Conservation (phyloP, 2,113 vertebrate genomes). For the Dolichallabes microphthalmus region DNA sequence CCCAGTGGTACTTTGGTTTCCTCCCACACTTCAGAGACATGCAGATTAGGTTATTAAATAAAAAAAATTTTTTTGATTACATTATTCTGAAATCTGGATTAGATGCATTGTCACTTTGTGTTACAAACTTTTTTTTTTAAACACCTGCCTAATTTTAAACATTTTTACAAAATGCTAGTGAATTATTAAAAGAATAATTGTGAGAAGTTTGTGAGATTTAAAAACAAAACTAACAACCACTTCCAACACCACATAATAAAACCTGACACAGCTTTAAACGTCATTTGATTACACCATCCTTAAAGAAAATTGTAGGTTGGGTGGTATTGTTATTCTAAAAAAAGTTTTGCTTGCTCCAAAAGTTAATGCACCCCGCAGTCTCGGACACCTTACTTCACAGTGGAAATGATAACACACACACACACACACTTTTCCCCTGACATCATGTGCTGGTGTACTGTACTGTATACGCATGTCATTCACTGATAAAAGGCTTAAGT, state of each 20-base stretch:
- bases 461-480: constrained; percentile 20
- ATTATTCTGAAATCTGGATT: not conserved
- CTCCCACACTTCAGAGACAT: no score
- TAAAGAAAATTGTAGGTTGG: not conserved
- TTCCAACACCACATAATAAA: not conserved
- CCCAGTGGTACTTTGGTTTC: no score
- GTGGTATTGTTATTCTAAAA: not conserved
- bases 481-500: constrained; percentile 35
- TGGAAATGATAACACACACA: not conserved
- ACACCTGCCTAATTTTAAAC: not conserved
- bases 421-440: not conserved
- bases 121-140: not conserved
- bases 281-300: not conserved
- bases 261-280: no score
- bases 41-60: no score
- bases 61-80: no score
- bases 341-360: not conserved
- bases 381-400: not conserved
- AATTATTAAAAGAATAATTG: not conserved
- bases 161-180: not conserved
- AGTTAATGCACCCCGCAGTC: not conserved
- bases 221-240: not conserved
- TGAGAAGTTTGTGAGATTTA: not conserved
- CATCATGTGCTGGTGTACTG: not conserved
- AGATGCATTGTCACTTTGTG: not conserved